Evolutionary conservation across 2,888 invertebrate genomes (phyloP).

Genomic region (Parapristionchus giblindavisi): DNA sequence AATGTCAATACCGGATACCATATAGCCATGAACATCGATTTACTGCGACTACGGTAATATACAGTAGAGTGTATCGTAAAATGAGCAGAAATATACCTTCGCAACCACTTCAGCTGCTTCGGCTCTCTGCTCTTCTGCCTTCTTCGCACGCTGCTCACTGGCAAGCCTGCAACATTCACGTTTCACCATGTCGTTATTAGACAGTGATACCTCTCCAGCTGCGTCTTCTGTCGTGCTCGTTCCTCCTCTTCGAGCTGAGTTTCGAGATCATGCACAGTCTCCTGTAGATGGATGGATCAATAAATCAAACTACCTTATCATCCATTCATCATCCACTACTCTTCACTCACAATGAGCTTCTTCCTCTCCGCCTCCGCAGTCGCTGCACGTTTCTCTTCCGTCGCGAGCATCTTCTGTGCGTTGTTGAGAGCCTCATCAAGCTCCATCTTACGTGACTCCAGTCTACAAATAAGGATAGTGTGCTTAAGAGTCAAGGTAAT

Average conservation of each 20-base stretch:
- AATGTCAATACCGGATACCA: no score
- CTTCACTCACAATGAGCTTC: conserved; percentile 78
- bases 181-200: no score
- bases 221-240: conserved; percentile 90
- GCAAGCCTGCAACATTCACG: conserved; percentile 19
- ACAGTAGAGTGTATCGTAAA: no score
- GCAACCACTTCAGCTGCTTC: conserved; percentile 47
- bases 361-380: conserved; percentile 88
- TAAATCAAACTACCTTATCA: background rate
- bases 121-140: conserved; percentile 24
- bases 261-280: conserved; percentile 65
- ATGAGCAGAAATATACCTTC: conserved; percentile 24
- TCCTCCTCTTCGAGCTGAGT: conserved; percentile 89
- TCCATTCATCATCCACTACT: background rate
- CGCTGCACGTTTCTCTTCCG: conserved; percentile 74
- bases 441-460: conserved; percentile 75
- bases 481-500: background rate
- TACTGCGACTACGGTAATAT: no score
- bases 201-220: conserved; percentile 96
- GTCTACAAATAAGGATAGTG: conserved; percentile 51
- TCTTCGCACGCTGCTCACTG: conserved; percentile 29
- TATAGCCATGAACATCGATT: no score
- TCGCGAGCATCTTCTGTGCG: conserved; percentile 75
- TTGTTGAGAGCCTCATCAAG: conserved; percentile 39
- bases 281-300: conserved; percentile 40